Conservation (phyloP, 2,113 vertebrate species). For the Datnioides undecimradiatus region DNA sequence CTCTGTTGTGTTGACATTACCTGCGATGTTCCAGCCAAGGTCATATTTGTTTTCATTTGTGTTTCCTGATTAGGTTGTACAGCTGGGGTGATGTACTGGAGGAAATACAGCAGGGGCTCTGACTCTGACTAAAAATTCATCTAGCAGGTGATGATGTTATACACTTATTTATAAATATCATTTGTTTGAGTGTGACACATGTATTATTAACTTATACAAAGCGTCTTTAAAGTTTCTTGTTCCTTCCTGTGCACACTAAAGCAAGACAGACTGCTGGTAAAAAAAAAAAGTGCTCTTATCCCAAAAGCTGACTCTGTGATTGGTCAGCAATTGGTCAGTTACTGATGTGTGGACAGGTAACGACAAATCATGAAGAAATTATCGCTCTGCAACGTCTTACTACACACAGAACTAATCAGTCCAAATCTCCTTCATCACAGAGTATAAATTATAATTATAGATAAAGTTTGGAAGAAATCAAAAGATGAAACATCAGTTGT, state of each 20-base stretch:
- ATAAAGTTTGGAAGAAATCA: background rate
- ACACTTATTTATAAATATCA: background rate
- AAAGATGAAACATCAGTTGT: background rate
- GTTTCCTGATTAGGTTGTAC: constrained; percentile 20
- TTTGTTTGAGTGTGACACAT: background rate
- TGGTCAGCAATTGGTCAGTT: background rate
- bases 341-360: background rate
- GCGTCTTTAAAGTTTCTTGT: background rate
- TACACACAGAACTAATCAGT: no score
- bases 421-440: no score
- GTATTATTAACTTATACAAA: background rate
- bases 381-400: no score
- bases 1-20: constrained; percentile 13
- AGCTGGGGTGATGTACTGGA: background rate
- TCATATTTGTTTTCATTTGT: constrained; percentile 33
- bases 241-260: background rate
- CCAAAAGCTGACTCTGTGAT: background rate
- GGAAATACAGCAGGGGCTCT: background rate
- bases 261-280: background rate
- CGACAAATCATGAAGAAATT: no score
- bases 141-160: background rate
- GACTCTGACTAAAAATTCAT: background rate
- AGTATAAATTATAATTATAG: no score
- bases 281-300: background rate
- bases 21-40: background rate